Conservation (phyloP, 2,797 vertebrate genomes). For the Menidia menidia region DNA sequence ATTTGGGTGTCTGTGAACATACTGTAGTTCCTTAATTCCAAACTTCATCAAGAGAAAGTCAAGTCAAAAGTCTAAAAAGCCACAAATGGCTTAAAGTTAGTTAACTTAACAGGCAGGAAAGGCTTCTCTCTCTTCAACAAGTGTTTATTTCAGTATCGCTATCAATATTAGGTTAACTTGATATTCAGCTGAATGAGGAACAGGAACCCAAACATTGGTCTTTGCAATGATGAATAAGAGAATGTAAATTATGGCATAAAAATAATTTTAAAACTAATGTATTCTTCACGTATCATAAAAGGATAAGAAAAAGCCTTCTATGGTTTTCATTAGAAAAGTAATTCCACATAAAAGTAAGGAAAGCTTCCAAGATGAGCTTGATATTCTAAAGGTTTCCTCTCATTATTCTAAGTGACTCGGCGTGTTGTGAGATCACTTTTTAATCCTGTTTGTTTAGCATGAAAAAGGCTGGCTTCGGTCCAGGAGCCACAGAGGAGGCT, state of each 20-base stretch:
- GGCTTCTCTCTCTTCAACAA: background rate
- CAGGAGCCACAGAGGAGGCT: slow-evolving; percentile 62
- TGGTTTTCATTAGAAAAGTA: too few relatives aligned
- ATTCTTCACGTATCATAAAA: too few relatives aligned
- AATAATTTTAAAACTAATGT: too few relatives aligned
- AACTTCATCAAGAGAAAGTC: background rate
- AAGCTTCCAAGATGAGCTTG: background rate
- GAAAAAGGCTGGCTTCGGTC: slow-evolving; percentile 43
- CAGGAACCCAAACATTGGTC: too few relatives aligned
- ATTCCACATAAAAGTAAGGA: too few relatives aligned
- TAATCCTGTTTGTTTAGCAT: slow-evolving; percentile 64
- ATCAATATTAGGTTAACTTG: background rate
- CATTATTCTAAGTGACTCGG: slow-evolving; percentile 19
- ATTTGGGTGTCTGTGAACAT: background rate
- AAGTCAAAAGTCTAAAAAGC: background rate
- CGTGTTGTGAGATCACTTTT: slow-evolving; percentile 30
- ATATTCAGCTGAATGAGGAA: background rate
- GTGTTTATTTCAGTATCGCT: background rate
- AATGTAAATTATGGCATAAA: too few relatives aligned
- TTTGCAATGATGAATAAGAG: too few relatives aligned
- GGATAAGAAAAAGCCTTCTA: too few relatives aligned
- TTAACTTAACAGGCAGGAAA: background rate
- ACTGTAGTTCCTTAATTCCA: background rate
- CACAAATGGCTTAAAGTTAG: background rate
- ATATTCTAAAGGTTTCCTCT: background rate